Conservation (phyloP, 2,113 vertebrate genomes). For the Ramphastos sulfuratus region DNA sequence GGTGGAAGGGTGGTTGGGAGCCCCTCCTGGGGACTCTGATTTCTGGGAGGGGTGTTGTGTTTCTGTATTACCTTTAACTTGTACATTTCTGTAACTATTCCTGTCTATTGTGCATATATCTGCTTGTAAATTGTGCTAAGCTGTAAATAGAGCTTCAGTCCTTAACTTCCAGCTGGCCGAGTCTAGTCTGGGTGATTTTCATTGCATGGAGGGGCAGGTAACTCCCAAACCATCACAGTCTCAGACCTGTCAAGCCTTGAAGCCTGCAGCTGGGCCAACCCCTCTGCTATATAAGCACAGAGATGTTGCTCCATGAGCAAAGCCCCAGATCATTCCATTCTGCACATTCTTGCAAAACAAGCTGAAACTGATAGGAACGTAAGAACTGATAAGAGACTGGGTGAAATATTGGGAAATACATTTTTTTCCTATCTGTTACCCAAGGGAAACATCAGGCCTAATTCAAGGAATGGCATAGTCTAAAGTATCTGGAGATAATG, state of each 20-base stretch:
- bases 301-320: background rate
- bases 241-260: background rate
- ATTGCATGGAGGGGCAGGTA: too few relatives aligned
- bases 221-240: too few relatives aligned
- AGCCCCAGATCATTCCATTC: background rate
- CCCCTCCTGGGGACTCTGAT: too few relatives aligned
- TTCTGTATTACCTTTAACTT: too few relatives aligned
- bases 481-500: slow-evolving; percentile 48
- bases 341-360: slow-evolving; percentile 37
- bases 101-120: too few relatives aligned
- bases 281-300: background rate
- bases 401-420: slow-evolving; percentile 45
- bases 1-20: too few relatives aligned
- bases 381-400: background rate
- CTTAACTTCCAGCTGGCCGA: too few relatives aligned
- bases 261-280: background rate
- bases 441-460: background rate
- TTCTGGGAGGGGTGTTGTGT: too few relatives aligned
- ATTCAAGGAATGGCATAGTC: slow-evolving; percentile 17
- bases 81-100: too few relatives aligned
- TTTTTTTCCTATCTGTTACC: slow-evolving; percentile 1
- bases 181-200: too few relatives aligned
- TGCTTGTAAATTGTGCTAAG: too few relatives aligned
- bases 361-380: background rate
- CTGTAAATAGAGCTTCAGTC: too few relatives aligned